A percentile compares a stretch with the other conserved stretches of the same genome.
Conservation (phyloP, 2,797 vertebrate genomes). For the Sebastes dallii region DNA sequence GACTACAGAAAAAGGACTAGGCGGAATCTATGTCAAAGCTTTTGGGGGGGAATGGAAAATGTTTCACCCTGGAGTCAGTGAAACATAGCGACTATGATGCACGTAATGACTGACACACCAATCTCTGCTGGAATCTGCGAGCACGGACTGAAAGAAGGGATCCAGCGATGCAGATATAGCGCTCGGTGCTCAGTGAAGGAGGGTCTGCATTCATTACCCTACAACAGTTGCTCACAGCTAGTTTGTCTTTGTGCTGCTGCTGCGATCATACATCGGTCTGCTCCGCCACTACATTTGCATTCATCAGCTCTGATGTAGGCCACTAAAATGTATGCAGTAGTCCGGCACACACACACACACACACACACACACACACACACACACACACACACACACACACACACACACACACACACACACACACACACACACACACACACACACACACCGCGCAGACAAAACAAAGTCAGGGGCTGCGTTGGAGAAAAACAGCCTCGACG, state of each 20-base stretch:
- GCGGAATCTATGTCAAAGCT: conserved; percentile 31
- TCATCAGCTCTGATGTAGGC: conserved; percentile 63
- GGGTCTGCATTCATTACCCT: conserved; percentile 65
- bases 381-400: no score
- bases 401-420: no score
- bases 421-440: no score
- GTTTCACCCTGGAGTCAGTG: conserved; percentile 39
- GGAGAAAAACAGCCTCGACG: conserved; percentile 12
- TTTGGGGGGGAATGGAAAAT: not conserved
- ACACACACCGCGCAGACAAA: conserved; percentile 9
- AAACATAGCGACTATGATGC: conserved; percentile 42
- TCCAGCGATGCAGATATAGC: conserved; percentile 54
- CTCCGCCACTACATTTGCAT: conserved; percentile 63
- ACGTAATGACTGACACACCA: conserved; percentile 56
- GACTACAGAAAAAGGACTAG: conserved; percentile 24
- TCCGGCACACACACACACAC: not conserved
- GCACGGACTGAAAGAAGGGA: conserved; percentile 23
- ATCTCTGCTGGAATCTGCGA: conserved; percentile 61
- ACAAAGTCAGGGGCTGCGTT: conserved; percentile 57
- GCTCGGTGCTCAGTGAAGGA: conserved; percentile 47
- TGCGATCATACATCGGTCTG: conserved; percentile 51
- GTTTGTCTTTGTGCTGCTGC: conserved; percentile 71
- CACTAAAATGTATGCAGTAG: conserved; percentile 44
- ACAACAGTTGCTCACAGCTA: conserved; percentile 73
- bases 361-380: no score